phyloP scores from a whole-genome alignment of 2,797 vertebrate genomes.

The Echeneis naucrates region DNA sequence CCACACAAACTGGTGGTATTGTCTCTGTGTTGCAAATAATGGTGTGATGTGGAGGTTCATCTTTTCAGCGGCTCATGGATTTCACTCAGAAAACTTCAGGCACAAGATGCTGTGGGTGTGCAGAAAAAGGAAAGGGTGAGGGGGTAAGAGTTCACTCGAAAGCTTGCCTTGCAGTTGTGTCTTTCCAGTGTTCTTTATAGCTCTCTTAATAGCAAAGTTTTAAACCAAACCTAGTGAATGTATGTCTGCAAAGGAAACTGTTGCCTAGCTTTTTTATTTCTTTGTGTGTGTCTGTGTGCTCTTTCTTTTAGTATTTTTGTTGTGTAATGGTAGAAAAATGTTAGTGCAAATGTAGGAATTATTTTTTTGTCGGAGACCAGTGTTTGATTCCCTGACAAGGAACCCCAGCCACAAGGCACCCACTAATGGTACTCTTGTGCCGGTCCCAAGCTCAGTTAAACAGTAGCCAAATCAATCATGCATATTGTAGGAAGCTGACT shows the following conservation, averaged over 20 bases:
- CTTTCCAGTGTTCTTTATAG: neutral
- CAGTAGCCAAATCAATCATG: too few species aligned
- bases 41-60: conserved; percentile 32
- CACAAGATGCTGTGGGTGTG: conserved; percentile 8
- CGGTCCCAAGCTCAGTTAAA: too few species aligned
- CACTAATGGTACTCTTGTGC: too few species aligned
- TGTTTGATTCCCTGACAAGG: too few species aligned
- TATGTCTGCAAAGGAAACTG: neutral
- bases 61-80: conserved; percentile 27
- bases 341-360: too few species aligned
- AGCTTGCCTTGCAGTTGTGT: conserved; percentile 3
- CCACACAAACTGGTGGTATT: conserved; percentile 15
- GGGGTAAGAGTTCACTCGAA: conserved; percentile 49
- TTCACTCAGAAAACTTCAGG: conserved; percentile 22
- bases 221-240: conserved; percentile 3
- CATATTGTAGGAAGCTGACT: too few species aligned
- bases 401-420: too few species aligned
- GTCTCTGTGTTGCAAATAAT: conserved; percentile 30
- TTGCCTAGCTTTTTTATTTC: neutral
- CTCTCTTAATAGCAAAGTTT: conserved; percentile 9
- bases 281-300: too few species aligned
- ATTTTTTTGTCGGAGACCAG: too few species aligned
- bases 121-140: conserved; percentile 17
- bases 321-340: neutral
- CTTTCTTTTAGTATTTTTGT: neutral